Evolutionary conservation across 2,113 vertebrate genomes (phyloP).

Genomic region (Dendropsophus ebraccatus): DNA sequence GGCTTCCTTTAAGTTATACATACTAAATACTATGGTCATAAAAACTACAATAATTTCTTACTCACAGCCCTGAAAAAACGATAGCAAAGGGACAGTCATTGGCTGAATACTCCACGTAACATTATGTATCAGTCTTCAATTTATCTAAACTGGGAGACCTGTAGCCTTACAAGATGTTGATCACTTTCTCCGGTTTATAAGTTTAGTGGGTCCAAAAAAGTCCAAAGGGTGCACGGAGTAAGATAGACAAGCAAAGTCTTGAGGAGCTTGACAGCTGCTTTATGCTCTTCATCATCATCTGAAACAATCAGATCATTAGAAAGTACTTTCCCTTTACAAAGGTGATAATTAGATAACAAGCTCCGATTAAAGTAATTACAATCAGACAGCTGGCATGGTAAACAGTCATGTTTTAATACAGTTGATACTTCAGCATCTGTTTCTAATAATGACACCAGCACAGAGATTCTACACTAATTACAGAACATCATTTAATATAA

Average conservation of each 20-base stretch:
- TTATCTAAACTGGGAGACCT: background rate
- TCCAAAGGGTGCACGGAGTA: constrained; percentile 71
- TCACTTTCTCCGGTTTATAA: background rate
- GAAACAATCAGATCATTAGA: constrained; percentile 86
- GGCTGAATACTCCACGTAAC: background rate
- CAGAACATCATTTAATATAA: constrained; percentile 86
- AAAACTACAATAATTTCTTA: no score
- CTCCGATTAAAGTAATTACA: constrained; percentile 90
- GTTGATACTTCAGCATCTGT: constrained; percentile 85
- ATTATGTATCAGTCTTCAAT: no score
- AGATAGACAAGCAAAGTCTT: constrained; percentile 72
- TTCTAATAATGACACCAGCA: constrained; percentile 80
- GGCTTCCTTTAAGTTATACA: no score
- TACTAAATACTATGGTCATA: no score
- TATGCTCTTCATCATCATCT: constrained; percentile 81
- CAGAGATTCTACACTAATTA: constrained; percentile 86
- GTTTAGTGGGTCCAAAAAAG: constrained; percentile 61
- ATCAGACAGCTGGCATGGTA: constrained; percentile 84
- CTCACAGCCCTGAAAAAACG: no score
- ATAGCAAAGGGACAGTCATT: background rate
- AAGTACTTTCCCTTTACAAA: constrained; percentile 88
- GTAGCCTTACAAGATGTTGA: background rate
- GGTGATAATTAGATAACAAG: constrained; percentile 93
- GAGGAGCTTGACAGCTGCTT: constrained; percentile 84
- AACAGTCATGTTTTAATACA: constrained; percentile 83